Conservation (phyloP, 2,797 vertebrate genomes). For the Sternarchorhynchus goeldii region DNA sequence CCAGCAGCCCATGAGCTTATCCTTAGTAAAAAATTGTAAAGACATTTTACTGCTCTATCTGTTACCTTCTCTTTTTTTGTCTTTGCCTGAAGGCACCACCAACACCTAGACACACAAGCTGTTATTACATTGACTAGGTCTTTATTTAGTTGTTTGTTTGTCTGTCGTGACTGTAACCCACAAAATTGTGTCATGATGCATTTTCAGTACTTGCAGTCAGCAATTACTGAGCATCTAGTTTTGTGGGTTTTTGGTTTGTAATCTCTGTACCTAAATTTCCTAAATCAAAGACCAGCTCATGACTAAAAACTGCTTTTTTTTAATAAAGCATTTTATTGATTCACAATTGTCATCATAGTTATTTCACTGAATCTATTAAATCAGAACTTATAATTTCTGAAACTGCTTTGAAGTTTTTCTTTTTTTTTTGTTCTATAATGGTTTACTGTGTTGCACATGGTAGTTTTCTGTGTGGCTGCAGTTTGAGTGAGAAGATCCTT, state of each 20-base stretch:
- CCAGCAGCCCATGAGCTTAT: constrained; percentile 44
- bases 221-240: not conserved
- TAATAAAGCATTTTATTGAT: not conserved
- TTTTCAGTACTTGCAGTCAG: not conserved
- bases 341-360: not conserved
- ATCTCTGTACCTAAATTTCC: not conserved
- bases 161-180: not conserved
- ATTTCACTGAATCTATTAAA: not conserved
- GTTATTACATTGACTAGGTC: constrained; percentile 7
- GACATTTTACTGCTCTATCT: constrained; percentile 44
- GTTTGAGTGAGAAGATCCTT: no score
- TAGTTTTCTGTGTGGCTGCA: no score
- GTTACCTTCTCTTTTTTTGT: constrained; percentile 32
- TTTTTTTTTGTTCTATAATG: no score
- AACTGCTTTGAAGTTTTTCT: not conserved
- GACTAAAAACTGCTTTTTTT: not conserved
- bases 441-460: no score
- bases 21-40: constrained; percentile 39
- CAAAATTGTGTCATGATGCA: not conserved
- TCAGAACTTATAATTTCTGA: not conserved
- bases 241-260: not conserved
- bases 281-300: not conserved
- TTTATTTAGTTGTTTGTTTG: not conserved
- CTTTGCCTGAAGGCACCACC: constrained; percentile 3
- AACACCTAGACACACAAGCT: constrained; percentile 13